Conservation (phyloP, 2,888 invertebrate genomes). For the Noctua comes region DNA sequence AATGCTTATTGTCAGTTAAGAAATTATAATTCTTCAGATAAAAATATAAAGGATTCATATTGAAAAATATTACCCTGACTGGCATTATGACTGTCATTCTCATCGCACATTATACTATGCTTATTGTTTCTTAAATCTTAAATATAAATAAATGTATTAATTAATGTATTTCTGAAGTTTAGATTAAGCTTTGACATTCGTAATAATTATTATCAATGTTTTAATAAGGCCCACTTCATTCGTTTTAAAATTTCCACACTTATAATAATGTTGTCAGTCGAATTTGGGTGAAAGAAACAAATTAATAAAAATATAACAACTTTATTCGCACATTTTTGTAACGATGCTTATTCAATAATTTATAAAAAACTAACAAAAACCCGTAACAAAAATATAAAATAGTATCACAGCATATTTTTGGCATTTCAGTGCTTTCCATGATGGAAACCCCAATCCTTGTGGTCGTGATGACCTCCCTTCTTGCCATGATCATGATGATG, state of each 20-base stretch:
- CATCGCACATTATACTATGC: too few relatives aligned
- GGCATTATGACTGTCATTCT: not conserved
- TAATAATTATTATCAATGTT: not conserved
- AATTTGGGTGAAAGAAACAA: constrained; percentile 22
- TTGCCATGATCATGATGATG: constrained; percentile 88
- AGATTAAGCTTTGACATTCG: not conserved
- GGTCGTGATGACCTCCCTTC: constrained; percentile 86
- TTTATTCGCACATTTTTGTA: constrained; percentile 62
- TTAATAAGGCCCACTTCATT: not conserved
- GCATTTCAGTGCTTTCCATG: constrained; percentile 85
- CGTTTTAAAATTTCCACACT: not conserved
- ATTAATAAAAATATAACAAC: constrained; percentile 37
- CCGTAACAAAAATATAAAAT: constrained; percentile 72
- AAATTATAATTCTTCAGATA: too few relatives aligned
- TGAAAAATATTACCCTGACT: not conserved
- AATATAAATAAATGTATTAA: too few relatives aligned
- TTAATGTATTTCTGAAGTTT: not conserved
- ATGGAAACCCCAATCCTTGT: constrained; percentile 87
- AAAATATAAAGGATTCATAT: not conserved
- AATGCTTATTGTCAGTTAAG: too few relatives aligned
- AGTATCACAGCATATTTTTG: constrained; percentile 82
- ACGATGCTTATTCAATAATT: constrained; percentile 68
- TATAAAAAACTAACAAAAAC: constrained; percentile 76
- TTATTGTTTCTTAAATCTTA: too few relatives aligned
- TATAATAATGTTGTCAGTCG: not conserved